A percentile compares a stretch with the other conserved stretches of the same genome.
These are phyloP conservation scores for Myioborus melanocephalus DNA, from an alignment of 2,797 vertebrate genomes.

Conservation along the genomic window DNA sequence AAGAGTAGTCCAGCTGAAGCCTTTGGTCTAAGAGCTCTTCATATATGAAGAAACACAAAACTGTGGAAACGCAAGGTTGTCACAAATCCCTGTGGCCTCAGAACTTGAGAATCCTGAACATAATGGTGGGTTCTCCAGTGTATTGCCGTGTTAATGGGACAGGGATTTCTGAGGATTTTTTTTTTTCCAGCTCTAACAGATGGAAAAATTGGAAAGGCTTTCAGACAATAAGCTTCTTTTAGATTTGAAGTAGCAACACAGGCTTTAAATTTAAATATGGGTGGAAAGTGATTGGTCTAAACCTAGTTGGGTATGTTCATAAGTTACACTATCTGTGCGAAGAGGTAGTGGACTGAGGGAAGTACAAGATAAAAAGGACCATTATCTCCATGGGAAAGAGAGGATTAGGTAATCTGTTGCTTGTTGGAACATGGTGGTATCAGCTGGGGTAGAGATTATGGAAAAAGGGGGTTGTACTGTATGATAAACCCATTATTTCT, in stretches of 20 bases:
- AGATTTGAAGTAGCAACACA: background rate
- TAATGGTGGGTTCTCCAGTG: rapidly evolving
- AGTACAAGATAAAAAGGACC: background rate
- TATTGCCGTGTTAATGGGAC: background rate
- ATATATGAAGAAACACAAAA: background rate
- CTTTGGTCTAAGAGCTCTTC: background rate
- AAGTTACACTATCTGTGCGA: background rate
- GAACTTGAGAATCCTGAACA: background rate
- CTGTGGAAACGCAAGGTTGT: background rate
- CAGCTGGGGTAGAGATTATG: background rate
- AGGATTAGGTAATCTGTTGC: background rate
- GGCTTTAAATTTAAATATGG: background rate
- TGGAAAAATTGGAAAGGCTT: background rate
- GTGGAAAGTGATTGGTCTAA: background rate
- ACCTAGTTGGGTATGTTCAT: background rate
- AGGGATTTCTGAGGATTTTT: background rate
- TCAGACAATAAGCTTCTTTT: background rate
- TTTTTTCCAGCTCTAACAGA: background rate
- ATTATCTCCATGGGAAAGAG: background rate
- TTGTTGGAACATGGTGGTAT: background rate
- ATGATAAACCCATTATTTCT: background rate
- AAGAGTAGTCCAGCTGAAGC: background rate
- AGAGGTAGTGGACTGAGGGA: background rate
- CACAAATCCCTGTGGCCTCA: background rate
- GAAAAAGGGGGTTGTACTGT: background rate